phyloP scores from a whole-genome alignment of 2,113 vertebrate species.

The Lamprotornis superbus region DNA sequence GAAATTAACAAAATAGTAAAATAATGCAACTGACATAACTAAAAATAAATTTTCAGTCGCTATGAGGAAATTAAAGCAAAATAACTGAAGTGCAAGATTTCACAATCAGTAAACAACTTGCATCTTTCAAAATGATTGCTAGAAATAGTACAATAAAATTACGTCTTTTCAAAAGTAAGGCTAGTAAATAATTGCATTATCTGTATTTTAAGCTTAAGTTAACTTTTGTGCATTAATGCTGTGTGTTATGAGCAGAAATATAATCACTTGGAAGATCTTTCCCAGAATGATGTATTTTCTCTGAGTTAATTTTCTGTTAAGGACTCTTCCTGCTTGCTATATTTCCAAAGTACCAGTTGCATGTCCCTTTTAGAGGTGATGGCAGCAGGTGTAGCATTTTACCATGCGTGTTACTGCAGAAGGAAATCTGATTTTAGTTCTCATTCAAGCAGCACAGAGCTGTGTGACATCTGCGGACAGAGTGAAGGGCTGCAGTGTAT shows the following conservation, averaged over 20 bases:
- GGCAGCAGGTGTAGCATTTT: neutral
- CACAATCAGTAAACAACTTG: neutral
- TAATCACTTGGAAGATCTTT: neutral
- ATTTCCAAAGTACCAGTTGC: neutral
- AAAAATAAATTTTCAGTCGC: neutral
- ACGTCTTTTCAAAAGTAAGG: neutral
- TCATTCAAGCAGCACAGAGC: neutral
- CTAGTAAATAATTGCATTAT: neutral
- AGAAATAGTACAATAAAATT: neutral
- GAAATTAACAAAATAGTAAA: neutral
- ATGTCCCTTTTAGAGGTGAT: neutral
- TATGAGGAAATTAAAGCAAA: neutral
- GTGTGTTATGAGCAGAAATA: neutral
- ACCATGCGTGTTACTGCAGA: neutral
- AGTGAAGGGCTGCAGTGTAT: neutral
- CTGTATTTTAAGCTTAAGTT: neutral
- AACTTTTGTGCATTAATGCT: neutral
- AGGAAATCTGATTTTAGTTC: neutral
- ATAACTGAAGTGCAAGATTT: neutral
- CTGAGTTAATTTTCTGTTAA: neutral
- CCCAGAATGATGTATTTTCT: neutral
- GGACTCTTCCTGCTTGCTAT: neutral
- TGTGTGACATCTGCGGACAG: neutral
- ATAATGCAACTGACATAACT: neutral
- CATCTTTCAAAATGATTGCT: neutral